Base-by-base conservation (phyloP, 2,797 vertebrate genomes). In the Halcyon chelicuti region DNA sequence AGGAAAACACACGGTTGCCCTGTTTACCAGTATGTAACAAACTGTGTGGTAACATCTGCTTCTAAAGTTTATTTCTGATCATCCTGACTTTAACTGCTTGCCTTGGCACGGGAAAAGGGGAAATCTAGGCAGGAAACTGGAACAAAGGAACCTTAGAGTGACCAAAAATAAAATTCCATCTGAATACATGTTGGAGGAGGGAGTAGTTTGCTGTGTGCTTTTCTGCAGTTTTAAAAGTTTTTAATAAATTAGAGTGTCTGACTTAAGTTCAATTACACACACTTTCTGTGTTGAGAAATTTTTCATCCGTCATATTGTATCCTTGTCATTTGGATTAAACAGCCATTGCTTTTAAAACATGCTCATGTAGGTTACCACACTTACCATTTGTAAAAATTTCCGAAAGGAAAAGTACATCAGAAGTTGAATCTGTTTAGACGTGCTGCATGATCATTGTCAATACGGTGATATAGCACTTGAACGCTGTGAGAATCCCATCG, bases 81-180 rank as follows among this genome's bases (percentile, higher is more conserved):
- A 93, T 95, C 89, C 91, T 94, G 86, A 65, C 23, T 83, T 89
- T 89, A 94, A 71, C 58, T 86, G 51, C 75, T 93, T 91, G 40
- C 21, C 42, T 86, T 96, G 89, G 93, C 72, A 94, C 61, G 77
- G 86, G 91, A 87, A 86, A 75, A 83, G 78, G 84, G 88, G 81
- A 95, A 97, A 94, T 96, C 75, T 80, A 92, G 81, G 39, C 94
- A 96, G 96, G 96, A 97, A 97, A 78, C 58, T 75, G 46, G 42
- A 96, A 96, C 96, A 97, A 96, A 96, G 86, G 68, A 80, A 80
- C 54, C 46, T 78, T 61, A 31, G 33, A 46, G 29, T 44, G 39
- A 82, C 66, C 92, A 75, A 66, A 96, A 96, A 88, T 86, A 94
- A 93, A 91, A 77, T 74, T 91, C 73, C 33, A 49, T 89, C 40